These are phyloP conservation scores for Herpailurus yagouaroundi DNA, from an alignment of 2,113 vertebrate species.

Conservation along the genomic window DNA sequence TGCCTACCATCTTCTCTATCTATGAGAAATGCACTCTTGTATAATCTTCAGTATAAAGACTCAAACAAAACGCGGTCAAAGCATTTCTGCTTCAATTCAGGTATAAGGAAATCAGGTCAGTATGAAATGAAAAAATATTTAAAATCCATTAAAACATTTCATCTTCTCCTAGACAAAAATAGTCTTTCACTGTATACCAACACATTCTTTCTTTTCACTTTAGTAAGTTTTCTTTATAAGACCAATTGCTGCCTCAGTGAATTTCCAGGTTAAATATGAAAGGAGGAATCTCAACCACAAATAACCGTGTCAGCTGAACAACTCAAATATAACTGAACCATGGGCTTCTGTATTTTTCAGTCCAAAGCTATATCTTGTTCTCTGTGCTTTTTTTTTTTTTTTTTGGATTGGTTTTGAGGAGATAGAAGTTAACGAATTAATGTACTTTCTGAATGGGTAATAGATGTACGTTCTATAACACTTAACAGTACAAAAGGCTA, in stretches of 20 bases:
- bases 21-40: not conserved
- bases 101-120: not conserved
- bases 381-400: not conserved
- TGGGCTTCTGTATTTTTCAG: not conserved
- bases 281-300: not conserved
- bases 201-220: not conserved
- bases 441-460: not conserved
- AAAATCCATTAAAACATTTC: constrained; percentile 49
- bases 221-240: constrained; percentile 33
- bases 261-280: constrained; percentile 37
- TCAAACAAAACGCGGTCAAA: constrained; percentile 24
- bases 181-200: not conserved
- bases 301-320: constrained; percentile 6
- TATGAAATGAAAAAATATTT: not conserved
- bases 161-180: constrained; percentile 31
- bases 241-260: not conserved
- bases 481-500: constrained; percentile 2
- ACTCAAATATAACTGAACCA: not conserved
- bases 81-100: not conserved
- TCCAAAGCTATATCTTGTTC: not conserved
- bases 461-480: not conserved
- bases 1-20: not conserved
- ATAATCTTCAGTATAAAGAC: not conserved
- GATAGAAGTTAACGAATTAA: constrained; percentile 10
- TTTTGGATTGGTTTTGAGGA: constrained; percentile 18